These are phyloP conservation scores for Melanotaenia duboulayi DNA, from an alignment of 2,113 vertebrate genomes.

Conservation along the genomic window DNA sequence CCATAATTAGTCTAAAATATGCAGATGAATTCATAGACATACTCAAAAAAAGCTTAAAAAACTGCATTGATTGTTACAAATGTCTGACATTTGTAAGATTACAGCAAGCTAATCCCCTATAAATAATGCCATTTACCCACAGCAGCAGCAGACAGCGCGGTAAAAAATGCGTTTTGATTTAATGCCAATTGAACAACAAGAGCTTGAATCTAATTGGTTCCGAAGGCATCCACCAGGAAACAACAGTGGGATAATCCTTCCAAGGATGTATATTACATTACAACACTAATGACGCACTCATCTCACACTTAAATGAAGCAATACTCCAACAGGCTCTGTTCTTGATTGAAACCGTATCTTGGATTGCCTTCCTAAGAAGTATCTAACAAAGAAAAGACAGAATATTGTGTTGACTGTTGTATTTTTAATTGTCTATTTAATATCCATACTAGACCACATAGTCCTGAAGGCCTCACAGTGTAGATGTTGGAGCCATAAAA, in stretches of 20 bases:
- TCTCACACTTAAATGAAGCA: conserved; percentile 9
- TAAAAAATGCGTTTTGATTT: conserved; percentile 41
- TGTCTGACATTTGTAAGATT: conserved; percentile 50
- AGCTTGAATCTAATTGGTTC: conserved; percentile 52
- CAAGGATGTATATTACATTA: conserved; percentile 33
- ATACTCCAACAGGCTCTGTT: not conserved
- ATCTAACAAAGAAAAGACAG: not conserved
- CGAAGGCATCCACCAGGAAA: conserved; percentile 29
- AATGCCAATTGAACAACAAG: conserved; percentile 40
- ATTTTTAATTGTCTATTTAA: conserved; percentile 22
- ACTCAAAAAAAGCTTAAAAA: conserved; percentile 18
- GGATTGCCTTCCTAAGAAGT: not conserved
- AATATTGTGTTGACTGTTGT: conserved; percentile 3
- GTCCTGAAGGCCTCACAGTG: conserved; percentile 19
- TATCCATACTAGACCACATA: conserved; percentile 1
- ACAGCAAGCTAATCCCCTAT: conserved; percentile 47
- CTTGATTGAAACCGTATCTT: conserved; percentile 8
- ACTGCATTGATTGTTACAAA: conserved; percentile 23
- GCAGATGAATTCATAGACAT: conserved; percentile 14
- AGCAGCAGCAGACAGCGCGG: conserved; percentile 28
- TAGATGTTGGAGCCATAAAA: conserved; percentile 39
- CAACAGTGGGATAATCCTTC: conserved; percentile 43
- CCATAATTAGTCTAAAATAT: conserved; percentile 20
- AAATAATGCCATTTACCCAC: conserved; percentile 46
- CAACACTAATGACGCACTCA: conserved; percentile 50